Evolutionary conservation across 2,888 invertebrate genomes (phyloP), one percentile per base, ranked within the genome.

Genomic region (Choreutis nemorana): DNA sequence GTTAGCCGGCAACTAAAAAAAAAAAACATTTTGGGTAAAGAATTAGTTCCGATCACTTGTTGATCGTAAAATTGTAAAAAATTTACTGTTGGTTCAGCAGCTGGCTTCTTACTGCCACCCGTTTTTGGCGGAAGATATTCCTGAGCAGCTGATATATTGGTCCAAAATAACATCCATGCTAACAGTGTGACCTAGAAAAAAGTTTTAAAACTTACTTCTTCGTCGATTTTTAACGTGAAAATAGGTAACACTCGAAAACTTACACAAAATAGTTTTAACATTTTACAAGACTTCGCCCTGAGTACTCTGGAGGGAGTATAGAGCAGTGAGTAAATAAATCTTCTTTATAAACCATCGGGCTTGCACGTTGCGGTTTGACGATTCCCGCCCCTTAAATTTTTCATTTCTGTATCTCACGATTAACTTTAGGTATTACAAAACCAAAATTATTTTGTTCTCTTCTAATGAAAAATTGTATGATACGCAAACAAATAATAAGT

Each of bases 51-150:
- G n/a, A 3, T 21, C 10, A 13, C 4, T 4, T 26, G 8, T 11
- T 9, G 4, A 10, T 29, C 6, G 9, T 9, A 9, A 23, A 13
- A 20, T 15, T 23, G 12, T 15, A 18, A 28, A 14, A 25, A 28
- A 26, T 45, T 56, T 53, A 71, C 71, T 32, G 63, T 54, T 12
- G 70, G 64, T 45, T 72, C 72, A 8, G 47, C 48, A 3, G 41
- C 39, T n/a, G 57, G 49, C 42, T 71, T 71, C 34, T 68, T 68
- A 9, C 27, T 55, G 5, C 50, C 51, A 8, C 55, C 60, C 8
- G 65, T 61, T 40, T 70, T 78, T 1, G 83, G 83, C 12, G 83
- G 83, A 30, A 82, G 61, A 45, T 83, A 83, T 34, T 75, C 79
- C 36, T 81, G 63, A 35, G 81, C 62, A 45, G 81, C 62, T 8